Evolutionary conservation across 1,140 invertebrate species (phyloP).

Genomic region (Lordiphosa clarofinis): DNA sequence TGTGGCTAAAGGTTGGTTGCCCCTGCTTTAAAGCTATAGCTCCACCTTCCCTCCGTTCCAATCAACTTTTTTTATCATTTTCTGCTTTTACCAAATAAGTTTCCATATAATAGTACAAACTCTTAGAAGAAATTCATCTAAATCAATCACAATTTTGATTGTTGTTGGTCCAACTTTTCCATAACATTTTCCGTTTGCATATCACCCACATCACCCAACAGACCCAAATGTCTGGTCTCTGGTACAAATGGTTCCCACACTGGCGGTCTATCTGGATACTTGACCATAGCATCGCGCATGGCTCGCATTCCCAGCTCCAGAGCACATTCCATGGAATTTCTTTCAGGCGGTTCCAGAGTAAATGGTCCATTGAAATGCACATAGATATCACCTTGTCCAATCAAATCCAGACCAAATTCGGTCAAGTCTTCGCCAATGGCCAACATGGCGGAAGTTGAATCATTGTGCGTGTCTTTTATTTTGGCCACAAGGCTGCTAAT

Average conservation of each 20-base stretch:
- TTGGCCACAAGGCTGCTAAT: slow-evolving; percentile 25
- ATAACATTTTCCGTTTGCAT: not conserved
- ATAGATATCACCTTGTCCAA: slow-evolving; percentile 55
- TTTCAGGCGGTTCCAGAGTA: slow-evolving; percentile 34
- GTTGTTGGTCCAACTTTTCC: too few relatives aligned
- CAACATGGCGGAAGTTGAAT: slow-evolving; percentile 24
- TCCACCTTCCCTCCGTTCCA: too few relatives aligned
- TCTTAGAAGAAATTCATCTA: too few relatives aligned
- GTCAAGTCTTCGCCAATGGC: slow-evolving; percentile 55
- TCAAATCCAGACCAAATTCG: slow-evolving; percentile 48
- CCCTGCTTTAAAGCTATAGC: too few relatives aligned
- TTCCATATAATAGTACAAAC: too few relatives aligned
- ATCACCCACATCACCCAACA: not conserved
- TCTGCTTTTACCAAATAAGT: too few relatives aligned
- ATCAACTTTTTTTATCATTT: too few relatives aligned
- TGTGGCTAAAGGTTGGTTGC: too few relatives aligned
- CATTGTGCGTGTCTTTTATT: slow-evolving; percentile 17
- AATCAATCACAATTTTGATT: too few relatives aligned
- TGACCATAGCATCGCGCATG: slow-evolving; percentile 50
- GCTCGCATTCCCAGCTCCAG: slow-evolving; percentile 58
- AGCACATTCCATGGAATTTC: slow-evolving; percentile 42
- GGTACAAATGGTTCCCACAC: slow-evolving; percentile 51
- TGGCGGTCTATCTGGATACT: slow-evolving; percentile 25
- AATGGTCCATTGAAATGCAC: slow-evolving; percentile 64
- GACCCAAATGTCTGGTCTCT: slow-evolving; percentile 43